Base-by-base conservation (phyloP, 2,888 invertebrate genomes). In the Nebria brevicollis region DNA sequence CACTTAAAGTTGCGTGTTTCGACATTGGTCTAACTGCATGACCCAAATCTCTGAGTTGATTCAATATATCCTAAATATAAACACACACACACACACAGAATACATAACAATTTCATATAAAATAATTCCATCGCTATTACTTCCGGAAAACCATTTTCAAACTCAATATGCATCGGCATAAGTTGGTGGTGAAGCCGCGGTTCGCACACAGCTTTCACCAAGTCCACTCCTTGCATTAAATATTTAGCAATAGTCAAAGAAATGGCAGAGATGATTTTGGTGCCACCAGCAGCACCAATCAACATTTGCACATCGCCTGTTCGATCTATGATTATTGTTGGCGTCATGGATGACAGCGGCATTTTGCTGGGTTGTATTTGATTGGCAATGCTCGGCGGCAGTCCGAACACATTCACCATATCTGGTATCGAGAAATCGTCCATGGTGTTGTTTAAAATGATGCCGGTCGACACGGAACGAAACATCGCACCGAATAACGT, bases 281-380 rank as follows among this genome's bases (percentile, higher is more conserved):
- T 94, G 25, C 97, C 97, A 3, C 97, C 97, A 1, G 96, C 95
- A 0, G 94, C 96, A 0, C 97, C 97, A 3, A 95, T 77, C 0
- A 92, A 89, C 86, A 92, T 87, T 66, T 90, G 89, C 0, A 92
- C 94, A 70, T 93, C 89, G 7, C 92, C 91, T 3, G 11, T 54
- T 10, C 92, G 87, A 84, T 94, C 91, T 10, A 94, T 89, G 11
- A 97, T 89, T 10, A 97, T 89, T 65, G 93, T 90, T 0, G 97
- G 97, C 81, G 93, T 93, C 95, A 96, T 97, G 0, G 96, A 96
- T 66, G 96, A 96, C 86, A 96, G 90, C 0, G 97, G 95, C 66
- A 95, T 91, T 85, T 95, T 94, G 10, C 94, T 93, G 0, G 96
- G 95, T 41, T 89, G 90, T 76, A 97, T 93, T 87, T 93, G 94